Percentiles rank a stretch among this genome's conserved stretches.
These are phyloP conservation scores for Venusia cambrica DNA, from an alignment of 2,888 invertebrate species.

Conservation along the genomic window DNA sequence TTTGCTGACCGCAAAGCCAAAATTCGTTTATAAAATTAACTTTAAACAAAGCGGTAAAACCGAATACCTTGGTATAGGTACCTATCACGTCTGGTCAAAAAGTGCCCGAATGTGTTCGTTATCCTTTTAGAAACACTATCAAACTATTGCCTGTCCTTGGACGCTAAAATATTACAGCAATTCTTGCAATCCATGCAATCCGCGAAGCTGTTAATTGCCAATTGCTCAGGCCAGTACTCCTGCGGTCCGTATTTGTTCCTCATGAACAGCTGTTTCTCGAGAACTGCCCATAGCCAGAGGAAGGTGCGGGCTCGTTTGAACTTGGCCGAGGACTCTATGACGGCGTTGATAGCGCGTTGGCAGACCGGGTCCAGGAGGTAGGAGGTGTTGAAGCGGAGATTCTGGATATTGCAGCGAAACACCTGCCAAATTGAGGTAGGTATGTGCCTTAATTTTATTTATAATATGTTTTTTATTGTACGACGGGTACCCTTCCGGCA, in stretches of 20 bases:
- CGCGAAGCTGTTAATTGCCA: constrained; percentile 29
- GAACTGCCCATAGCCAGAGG: constrained; percentile 49
- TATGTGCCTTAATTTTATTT: too few relatives aligned
- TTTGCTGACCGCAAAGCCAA: too few relatives aligned
- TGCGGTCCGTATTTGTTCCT: constrained; percentile 42
- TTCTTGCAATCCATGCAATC: constrained; percentile 34
- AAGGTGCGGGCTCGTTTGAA: constrained; percentile 47
- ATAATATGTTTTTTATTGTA: too few relatives aligned
- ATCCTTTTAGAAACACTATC: constrained; percentile 1
- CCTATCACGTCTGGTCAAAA: too few relatives aligned
- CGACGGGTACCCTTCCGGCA: too few relatives aligned
- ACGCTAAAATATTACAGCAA: constrained; percentile 38
- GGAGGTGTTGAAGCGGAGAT: constrained; percentile 54
- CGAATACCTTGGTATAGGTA: too few relatives aligned
- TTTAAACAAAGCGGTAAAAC: too few relatives aligned
- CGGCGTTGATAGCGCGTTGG: constrained; percentile 51
- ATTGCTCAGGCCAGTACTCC: constrained; percentile 45
- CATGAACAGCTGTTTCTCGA: constrained; percentile 49
- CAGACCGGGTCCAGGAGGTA: constrained; percentile 49
- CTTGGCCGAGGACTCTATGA: constrained; percentile 44
- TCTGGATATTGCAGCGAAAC: constrained; percentile 63
- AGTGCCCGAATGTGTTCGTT: too few relatives aligned
- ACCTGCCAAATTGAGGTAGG: too few relatives aligned
- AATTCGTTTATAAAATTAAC: too few relatives aligned
- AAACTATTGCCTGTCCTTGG: constrained; percentile 10